Evolutionary conservation across 1,140 invertebrate genomes (phyloP).

Genomic region (Armadillidium nasatum): DNA sequence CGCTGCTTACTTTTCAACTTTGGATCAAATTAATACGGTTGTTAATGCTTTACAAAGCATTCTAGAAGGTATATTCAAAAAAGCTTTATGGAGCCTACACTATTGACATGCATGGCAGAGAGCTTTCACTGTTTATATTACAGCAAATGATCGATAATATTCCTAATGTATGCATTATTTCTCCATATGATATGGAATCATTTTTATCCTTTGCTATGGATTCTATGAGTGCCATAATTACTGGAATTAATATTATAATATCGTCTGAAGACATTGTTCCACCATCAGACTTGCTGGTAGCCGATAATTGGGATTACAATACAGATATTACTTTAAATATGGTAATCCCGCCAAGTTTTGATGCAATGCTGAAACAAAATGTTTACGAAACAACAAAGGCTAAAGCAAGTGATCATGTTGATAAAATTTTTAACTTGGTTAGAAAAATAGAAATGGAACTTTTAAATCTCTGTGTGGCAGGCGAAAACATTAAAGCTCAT

Average conservation of each 20-base stretch:
- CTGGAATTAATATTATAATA: conserved; percentile 4
- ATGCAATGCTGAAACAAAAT: not conserved
- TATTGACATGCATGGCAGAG: conserved; percentile 16
- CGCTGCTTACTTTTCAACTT: not conserved
- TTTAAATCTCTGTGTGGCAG: conserved; percentile 14
- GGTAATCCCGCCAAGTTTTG: conserved; percentile 13
- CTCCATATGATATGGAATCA: conserved; percentile 22
- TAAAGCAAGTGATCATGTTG: conserved; percentile 19
- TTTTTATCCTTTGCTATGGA: conserved; percentile 10
- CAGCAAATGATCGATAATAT: conserved; percentile 9
- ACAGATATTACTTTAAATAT: conserved; percentile 21
- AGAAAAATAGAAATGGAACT: conserved; percentile 17
- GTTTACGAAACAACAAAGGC: conserved; percentile 14
- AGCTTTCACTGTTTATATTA: not conserved
- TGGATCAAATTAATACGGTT: conserved; percentile 18
- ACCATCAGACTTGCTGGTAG: conserved; percentile 10
- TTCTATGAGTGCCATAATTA: conserved; percentile 20
- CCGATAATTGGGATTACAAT: conserved; percentile 19
- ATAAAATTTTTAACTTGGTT: conserved; percentile 18
- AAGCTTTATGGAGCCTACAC: not conserved
- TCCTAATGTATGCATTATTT: not conserved
- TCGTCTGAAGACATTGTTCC: conserved; percentile 18
- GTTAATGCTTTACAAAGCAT: conserved; percentile 1
- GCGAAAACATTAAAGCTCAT: conserved; percentile 18
- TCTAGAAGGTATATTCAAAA: conserved; percentile 8